phyloP scores from a whole-genome alignment of 1,140 invertebrate species.

The Drosophila littoralis region DNA sequence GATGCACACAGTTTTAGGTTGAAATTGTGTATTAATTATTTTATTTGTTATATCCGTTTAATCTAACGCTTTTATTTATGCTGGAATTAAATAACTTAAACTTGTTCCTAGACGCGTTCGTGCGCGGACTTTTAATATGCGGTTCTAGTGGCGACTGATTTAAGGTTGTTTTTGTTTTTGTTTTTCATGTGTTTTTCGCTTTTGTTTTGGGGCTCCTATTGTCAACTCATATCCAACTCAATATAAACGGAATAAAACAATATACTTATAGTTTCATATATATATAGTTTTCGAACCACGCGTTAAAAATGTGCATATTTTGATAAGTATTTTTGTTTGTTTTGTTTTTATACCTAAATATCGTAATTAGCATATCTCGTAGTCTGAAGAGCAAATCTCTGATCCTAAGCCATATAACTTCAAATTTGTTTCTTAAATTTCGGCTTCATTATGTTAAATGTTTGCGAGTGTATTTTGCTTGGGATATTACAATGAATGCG shows the following conservation, averaged over 20 bases:
- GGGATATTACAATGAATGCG: conserved; percentile 27
- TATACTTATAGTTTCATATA: conserved; percentile 28
- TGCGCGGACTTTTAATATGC: conserved; percentile 59
- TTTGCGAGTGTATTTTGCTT: conserved; percentile 18
- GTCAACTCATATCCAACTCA: conserved; percentile 45
- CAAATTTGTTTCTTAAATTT: conserved; percentile 47
- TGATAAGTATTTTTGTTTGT: conserved; percentile 68
- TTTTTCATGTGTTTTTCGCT: conserved; percentile 21
- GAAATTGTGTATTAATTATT: conserved; percentile 80
- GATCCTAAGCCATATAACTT: conserved; percentile 61
- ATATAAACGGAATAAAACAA: conserved; percentile 68
- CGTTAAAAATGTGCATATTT: conserved; percentile 71
- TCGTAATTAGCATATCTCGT: conserved; percentile 63
- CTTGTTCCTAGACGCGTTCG: conserved; percentile 69
- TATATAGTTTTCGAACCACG: conserved; percentile 54
- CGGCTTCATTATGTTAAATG: conserved; percentile 24
- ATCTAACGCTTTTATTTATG: conserved; percentile 80
- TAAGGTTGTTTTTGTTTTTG: conserved; percentile 11
- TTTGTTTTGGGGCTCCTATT: conserved; percentile 10
- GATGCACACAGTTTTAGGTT: conserved; percentile 17
- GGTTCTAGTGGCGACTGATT: conserved; percentile 71
- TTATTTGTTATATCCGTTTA: conserved; percentile 81
- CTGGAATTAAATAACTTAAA: conserved; percentile 83
- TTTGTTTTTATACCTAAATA: conserved; percentile 63
- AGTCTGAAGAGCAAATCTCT: conserved; percentile 40